Conservation (phyloP, 2,888 invertebrate species). For the Heliothis peltigera region DNA sequence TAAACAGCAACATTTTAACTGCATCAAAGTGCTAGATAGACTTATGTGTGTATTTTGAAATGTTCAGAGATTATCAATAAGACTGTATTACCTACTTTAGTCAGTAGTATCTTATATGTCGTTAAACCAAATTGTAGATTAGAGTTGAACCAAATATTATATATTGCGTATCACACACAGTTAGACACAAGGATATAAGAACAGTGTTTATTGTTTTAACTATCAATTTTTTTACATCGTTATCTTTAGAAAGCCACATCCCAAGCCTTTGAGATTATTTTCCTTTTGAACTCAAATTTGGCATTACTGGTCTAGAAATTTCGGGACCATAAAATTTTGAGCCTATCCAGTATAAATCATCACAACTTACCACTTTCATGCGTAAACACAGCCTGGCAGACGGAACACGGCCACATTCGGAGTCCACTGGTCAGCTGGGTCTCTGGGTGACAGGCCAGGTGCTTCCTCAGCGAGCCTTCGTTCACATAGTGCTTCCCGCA, state of each 20-base stretch:
- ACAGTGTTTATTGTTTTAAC: neutral
- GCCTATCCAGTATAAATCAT: neutral
- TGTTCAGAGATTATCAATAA: neutral
- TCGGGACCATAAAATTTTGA: neutral
- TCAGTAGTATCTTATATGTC: neutral
- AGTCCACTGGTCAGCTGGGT: slow-evolving; percentile 96
- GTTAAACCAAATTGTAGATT: neutral
- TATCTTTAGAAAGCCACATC: too few relatives aligned
- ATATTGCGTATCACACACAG: neutral
- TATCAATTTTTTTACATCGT: too few relatives aligned
- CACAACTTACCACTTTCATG: slow-evolving; percentile 96
- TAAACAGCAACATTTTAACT: neutral
- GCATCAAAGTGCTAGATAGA: neutral
- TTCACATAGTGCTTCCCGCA: slow-evolving; percentile 99
- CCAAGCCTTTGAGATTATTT: too few relatives aligned
- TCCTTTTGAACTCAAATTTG: neutral
- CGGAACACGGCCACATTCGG: slow-evolving; percentile 98
- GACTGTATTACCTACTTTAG: neutral
- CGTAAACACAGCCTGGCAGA: slow-evolving; percentile 98
- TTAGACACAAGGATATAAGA: neutral
- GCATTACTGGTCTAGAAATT: neutral
- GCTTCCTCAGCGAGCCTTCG: slow-evolving; percentile 97
- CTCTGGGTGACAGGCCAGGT: slow-evolving; percentile 98
- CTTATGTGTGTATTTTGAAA: neutral
- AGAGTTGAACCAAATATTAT: neutral